Evolutionary conservation across 2,888 invertebrate genomes (phyloP).

Genomic region (Heteropelma amictum): DNA sequence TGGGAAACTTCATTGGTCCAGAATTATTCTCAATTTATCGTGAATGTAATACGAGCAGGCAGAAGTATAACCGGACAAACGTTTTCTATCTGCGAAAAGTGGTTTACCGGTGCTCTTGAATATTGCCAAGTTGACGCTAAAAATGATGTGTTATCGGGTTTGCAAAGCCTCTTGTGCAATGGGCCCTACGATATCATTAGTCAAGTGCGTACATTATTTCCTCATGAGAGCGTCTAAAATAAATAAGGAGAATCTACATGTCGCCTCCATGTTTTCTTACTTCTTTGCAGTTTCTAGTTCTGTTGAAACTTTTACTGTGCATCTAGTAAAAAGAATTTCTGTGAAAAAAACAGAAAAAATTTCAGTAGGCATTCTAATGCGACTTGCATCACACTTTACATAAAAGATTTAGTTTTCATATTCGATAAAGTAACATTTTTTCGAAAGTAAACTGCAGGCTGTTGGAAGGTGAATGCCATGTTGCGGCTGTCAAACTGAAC

Average conservation of each 20-base stretch:
- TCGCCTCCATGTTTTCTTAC: neutral
- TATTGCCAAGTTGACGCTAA: slow-evolving; percentile 57
- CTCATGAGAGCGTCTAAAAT: neutral
- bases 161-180: slow-evolving; percentile 64
- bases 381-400: too few species aligned
- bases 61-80: slow-evolving; percentile 63
- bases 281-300: neutral
- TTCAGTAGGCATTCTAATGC: too few species aligned
- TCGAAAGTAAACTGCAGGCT: too few species aligned
- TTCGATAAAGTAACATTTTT: too few species aligned
- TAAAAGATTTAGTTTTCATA: too few species aligned
- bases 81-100: slow-evolving; percentile 63
- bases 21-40: slow-evolving; percentile 66
- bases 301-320: too few species aligned
- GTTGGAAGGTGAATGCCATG: too few species aligned
- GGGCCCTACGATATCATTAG: slow-evolving; percentile 63
- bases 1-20: slow-evolving; percentile 65
- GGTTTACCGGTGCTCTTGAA: slow-evolving; percentile 67
- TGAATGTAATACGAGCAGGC: slow-evolving; percentile 64
- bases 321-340: too few species aligned
- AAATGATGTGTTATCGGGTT: slow-evolving; percentile 60
- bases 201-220: slow-evolving; percentile 57
- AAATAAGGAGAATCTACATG: neutral
- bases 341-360: too few species aligned
- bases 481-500: too few species aligned